A percentile compares a stretch with the other conserved stretches of the same genome.
Conservation (phyloP, 2,113 vertebrate species). For the Osmerus eperlanus region DNA sequence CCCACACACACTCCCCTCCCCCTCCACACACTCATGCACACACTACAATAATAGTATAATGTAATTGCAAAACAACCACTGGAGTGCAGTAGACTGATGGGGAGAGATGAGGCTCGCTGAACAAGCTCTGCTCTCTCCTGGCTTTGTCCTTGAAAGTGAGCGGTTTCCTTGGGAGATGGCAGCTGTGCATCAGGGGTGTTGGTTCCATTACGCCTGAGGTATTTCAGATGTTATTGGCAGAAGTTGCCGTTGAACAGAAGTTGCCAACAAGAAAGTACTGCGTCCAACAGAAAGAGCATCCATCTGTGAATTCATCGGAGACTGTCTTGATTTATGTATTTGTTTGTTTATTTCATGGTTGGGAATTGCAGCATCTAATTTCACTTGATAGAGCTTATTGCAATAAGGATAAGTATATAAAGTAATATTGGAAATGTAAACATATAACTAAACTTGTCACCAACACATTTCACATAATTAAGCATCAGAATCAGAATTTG, state of each 20-base stretch:
- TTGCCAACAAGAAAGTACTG: neutral
- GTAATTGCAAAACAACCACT: conserved; percentile 28
- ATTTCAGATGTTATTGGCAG: conserved; percentile 8
- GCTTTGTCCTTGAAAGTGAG: neutral
- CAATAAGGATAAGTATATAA: too few species aligned
- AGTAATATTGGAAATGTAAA: too few species aligned
- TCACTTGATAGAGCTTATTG: too few species aligned
- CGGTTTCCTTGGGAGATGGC: conserved; percentile 30
- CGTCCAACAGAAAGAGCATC: too few species aligned
- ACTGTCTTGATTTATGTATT: too few species aligned
- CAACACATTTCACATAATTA: neutral
- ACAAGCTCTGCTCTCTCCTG: neutral
- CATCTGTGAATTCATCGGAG: too few species aligned
- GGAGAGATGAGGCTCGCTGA: conserved; percentile 2
- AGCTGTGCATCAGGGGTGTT: conserved; percentile 44
- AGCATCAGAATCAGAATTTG: neutral
- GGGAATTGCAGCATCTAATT: too few species aligned
- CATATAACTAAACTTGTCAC: too few species aligned
- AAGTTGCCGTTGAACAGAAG: neutral
- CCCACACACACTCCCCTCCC: rapidly evolving
- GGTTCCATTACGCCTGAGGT: conserved; percentile 33
- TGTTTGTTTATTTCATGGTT: too few species aligned
- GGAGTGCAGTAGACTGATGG: conserved; percentile 39
- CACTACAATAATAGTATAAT: neutral
- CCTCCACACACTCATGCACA: neutral